Conservation (phyloP, 64 coral and sea anemone species). For the Stylophora pistillata region DNA sequence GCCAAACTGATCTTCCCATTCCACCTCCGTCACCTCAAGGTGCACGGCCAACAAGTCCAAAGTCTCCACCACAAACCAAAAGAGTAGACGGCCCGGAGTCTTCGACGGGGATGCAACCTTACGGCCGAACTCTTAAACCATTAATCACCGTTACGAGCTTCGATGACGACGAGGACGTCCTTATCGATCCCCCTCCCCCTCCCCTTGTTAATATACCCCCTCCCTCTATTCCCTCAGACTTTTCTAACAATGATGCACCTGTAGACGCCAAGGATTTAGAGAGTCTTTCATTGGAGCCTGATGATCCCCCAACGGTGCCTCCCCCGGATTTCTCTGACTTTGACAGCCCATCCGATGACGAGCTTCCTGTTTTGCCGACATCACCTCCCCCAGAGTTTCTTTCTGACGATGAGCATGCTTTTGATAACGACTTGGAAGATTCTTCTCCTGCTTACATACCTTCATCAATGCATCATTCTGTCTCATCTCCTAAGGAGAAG, state of each 20-base stretch:
- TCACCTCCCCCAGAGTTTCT: conserved; percentile 25
- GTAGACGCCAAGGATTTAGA: conserved; percentile 11
- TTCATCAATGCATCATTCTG: neutral
- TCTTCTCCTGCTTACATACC: neutral
- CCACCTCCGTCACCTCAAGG: conserved; percentile 41
- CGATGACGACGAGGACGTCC: conserved; percentile 60
- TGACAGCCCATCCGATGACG: neutral
- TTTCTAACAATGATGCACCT: conserved; percentile 14
- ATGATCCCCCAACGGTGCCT: conserved; percentile 46
- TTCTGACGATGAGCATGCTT: conserved; percentile 20
- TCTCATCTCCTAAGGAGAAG: neutral
- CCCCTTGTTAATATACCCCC: conserved; percentile 18
- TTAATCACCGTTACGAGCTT: conserved; percentile 82
- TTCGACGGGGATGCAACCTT: conserved; percentile 1
- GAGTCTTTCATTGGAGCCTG: conserved; percentile 27
- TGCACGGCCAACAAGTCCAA: conserved; percentile 10
- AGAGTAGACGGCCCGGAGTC: neutral
- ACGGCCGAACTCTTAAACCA: conserved; percentile 35
- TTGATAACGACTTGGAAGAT: conserved; percentile 11
- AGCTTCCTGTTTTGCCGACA: conserved; percentile 28
- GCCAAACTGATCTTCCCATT: conserved; percentile 25
- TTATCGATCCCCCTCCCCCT: conserved; percentile 49
- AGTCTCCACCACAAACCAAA: neutral
- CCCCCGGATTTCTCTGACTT: conserved; percentile 66
- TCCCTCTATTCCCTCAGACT: conserved; percentile 29